Evolutionary conservation across 2,888 invertebrate genomes (phyloP).

Genomic region (Pherbina coryleti): DNA sequence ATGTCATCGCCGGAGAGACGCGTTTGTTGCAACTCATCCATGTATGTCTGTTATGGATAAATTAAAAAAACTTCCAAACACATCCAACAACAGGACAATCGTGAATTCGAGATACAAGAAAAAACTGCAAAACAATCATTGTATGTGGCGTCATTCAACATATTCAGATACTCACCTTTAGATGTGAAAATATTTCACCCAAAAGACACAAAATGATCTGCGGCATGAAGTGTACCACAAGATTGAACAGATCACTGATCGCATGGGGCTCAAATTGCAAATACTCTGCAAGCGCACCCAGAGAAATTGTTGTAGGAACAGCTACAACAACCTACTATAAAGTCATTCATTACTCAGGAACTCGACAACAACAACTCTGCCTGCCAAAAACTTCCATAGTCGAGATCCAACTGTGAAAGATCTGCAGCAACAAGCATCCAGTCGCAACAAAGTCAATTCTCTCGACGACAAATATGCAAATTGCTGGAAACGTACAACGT

Average conservation of each 20-base stretch:
- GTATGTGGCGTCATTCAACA: background rate
- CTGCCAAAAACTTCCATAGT: background rate
- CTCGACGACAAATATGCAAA: slow-evolving; percentile 48
- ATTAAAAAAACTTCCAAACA: too few relatives aligned
- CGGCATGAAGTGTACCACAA: background rate
- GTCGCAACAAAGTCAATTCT: too few relatives aligned
- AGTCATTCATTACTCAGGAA: slow-evolving; percentile 10
- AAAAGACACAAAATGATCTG: background rate
- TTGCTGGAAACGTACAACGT: slow-evolving; percentile 35
- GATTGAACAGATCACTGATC: background rate
- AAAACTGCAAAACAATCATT: background rate
- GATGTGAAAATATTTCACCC: slow-evolving; percentile 4
- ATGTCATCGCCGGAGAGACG: background rate
- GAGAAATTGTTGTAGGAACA: background rate
- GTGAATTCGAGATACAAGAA: too few relatives aligned
- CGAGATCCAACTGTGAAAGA: background rate
- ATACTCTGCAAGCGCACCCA: background rate
- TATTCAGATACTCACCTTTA: background rate
- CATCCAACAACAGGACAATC: too few relatives aligned
- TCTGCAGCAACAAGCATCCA: background rate
- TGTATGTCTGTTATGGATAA: too few relatives aligned
- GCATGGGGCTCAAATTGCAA: background rate
- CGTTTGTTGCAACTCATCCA: background rate
- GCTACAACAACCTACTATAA: slow-evolving; percentile 1
- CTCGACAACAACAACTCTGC: background rate